phyloP scores from a whole-genome alignment of 2,113 vertebrate species.

The Macaca fascicularis region DNA sequence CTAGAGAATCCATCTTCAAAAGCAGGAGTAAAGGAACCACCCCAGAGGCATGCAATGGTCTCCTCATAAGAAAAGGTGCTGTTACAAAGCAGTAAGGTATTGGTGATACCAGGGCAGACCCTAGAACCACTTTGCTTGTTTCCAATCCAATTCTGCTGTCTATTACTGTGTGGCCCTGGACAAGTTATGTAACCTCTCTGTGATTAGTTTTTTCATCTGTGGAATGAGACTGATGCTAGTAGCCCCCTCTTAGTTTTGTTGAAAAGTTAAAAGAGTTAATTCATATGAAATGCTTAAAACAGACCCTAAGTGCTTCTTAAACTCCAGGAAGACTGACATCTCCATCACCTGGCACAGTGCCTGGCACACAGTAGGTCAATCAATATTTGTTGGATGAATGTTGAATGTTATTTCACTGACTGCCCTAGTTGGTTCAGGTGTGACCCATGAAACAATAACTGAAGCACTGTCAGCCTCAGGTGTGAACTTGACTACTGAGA shows the following conservation, averaged over 20 bases:
- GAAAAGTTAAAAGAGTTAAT: conserved; percentile 4
- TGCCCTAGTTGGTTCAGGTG: neutral
- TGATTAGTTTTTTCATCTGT: conserved; percentile 23
- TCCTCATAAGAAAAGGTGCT: neutral
- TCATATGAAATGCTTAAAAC: neutral
- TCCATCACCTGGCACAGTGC: no score
- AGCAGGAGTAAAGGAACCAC: neutral
- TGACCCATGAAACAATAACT: neutral
- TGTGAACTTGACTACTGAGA: neutral
- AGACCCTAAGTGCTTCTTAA: neutral
- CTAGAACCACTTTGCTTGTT: neutral
- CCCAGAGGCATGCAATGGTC: neutral
- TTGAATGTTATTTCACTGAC: neutral
- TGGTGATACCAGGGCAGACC: neutral
- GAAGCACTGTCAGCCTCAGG: neutral
- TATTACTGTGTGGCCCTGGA: neutral
- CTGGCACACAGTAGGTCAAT: neutral
- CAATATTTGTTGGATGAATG: neutral
- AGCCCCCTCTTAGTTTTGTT: neutral
- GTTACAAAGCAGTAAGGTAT: neutral
- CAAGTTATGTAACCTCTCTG: neutral
- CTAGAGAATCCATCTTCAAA: neutral
- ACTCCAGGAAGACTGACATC: neutral
- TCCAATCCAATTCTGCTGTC: neutral
- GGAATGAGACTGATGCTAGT: neutral